Evolutionary conservation across 2,113 vertebrate genomes (phyloP).

Genomic region (Pionites leucogaster): DNA sequence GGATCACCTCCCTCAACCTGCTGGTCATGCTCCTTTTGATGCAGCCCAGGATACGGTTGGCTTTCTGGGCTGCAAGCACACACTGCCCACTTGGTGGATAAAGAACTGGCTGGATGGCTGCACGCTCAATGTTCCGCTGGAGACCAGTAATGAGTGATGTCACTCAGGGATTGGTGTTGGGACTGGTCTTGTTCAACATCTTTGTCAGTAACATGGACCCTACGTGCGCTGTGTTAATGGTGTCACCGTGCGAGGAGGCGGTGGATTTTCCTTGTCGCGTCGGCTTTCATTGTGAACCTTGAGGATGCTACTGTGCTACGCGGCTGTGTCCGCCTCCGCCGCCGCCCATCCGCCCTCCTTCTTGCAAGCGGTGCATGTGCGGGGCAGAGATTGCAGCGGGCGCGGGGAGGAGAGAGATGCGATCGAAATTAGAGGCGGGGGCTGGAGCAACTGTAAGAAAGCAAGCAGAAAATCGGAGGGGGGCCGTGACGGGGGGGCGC

Average conservation of each 20-base stretch:
- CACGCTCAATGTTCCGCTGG: too few species aligned
- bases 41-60: too few species aligned
- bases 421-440: not conserved
- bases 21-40: too few species aligned
- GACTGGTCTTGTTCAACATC: too few species aligned
- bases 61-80: too few species aligned
- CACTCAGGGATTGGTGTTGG: too few species aligned
- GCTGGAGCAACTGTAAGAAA: not conserved
- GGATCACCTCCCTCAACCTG: too few species aligned
- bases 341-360: not conserved
- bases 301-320: not conserved
- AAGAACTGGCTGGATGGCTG: too few species aligned
- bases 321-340: not conserved
- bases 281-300: not conserved
- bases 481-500: not conserved
- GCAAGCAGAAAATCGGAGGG: not conserved
- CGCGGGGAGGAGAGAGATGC: not conserved
- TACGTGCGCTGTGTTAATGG: not conserved
- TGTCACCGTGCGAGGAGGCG: slow-evolving; percentile 4
- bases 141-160: too few species aligned
- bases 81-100: too few species aligned
- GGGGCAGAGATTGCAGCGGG: not conserved
- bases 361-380: not conserved
- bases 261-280: not conserved
- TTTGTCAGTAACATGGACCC: too few species aligned